A percentile compares a stretch with the other conserved stretches of the same genome.
phyloP scores from a whole-genome alignment of 2,888 invertebrate species.

The Patella caerulea region DNA sequence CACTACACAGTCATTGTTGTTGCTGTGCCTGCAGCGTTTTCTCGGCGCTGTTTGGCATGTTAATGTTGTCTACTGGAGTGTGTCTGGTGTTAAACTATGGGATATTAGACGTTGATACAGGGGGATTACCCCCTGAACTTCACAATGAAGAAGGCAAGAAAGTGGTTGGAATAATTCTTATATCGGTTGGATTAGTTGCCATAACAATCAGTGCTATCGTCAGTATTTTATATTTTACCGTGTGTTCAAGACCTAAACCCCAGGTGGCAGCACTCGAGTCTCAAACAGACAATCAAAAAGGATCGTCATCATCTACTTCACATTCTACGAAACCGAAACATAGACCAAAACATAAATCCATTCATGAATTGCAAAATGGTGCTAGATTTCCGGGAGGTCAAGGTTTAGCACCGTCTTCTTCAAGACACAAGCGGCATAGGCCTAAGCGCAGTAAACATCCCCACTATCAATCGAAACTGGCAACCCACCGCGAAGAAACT shows the following conservation, averaged over 20 bases:
- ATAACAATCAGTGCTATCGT: conserved; percentile 54
- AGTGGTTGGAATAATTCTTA: conserved; percentile 62
- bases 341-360: conserved; percentile 1
- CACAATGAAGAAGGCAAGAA: conserved; percentile 59
- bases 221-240: conserved; percentile 50
- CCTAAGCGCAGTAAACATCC: background rate
- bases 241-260: conserved; percentile 37
- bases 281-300: background rate
- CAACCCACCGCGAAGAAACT: background rate
- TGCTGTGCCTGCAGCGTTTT: conserved; percentile 60
- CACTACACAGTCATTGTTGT: conserved; percentile 56
- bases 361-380: background rate
- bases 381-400: background rate
- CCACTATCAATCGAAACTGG: background rate
- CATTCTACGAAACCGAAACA: background rate
- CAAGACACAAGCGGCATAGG: background rate
- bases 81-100: conserved; percentile 62
- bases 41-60: conserved; percentile 58
- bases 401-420: background rate
- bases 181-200: conserved; percentile 49
- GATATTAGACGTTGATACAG: conserved; percentile 49
- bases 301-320: background rate
- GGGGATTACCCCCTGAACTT: conserved; percentile 54
- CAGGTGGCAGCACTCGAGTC: background rate
- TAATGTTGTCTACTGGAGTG: conserved; percentile 59